Conservation (phyloP, 37 sponge, comb jelly and placozoan genomes). For the Dysidea cf. avara region DNA sequence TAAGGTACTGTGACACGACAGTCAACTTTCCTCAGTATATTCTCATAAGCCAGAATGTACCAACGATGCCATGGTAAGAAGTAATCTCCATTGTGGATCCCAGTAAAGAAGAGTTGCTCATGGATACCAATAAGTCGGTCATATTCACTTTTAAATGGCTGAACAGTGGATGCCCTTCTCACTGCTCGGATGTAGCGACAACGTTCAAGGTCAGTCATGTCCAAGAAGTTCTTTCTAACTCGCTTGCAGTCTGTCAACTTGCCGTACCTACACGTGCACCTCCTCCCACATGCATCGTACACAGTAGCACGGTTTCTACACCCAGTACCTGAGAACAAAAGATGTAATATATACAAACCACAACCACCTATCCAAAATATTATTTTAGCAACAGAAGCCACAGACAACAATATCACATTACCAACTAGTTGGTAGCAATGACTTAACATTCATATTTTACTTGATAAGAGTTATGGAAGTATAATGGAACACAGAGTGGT, state of each 20-base stretch:
- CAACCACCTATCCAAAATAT: no score
- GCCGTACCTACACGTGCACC: slow-evolving; percentile 31
- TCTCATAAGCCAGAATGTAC: slow-evolving; percentile 51
- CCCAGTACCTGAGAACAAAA: no score
- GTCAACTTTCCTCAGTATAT: slow-evolving; percentile 37
- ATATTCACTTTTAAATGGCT: slow-evolving; percentile 12
- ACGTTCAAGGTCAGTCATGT: slow-evolving; percentile 32
- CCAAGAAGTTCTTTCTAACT: slow-evolving; percentile 37
- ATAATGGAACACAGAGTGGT: no score
- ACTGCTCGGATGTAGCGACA: slow-evolving; percentile 21
- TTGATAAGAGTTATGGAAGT: no score
- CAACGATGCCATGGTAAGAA: slow-evolving; percentile 57
- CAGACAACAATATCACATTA: no score
- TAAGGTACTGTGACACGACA: slow-evolving; percentile 49
- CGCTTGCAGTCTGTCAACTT: slow-evolving; percentile 23
- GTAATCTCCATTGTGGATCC: slow-evolving; percentile 24
- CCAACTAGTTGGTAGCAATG: no score
- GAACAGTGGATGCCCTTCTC: not conserved
- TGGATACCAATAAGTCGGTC: slow-evolving; percentile 28
- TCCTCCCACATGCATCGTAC: slow-evolving; percentile 36
- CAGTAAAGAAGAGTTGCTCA: slow-evolving; percentile 2
- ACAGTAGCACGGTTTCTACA: slow-evolving; percentile 9
- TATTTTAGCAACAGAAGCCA: no score
- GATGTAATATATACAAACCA: no score
- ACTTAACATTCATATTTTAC: no score